Evolutionary conservation across 2,888 invertebrate genomes (phyloP).

Genomic region (Clunio marinus): DNA sequence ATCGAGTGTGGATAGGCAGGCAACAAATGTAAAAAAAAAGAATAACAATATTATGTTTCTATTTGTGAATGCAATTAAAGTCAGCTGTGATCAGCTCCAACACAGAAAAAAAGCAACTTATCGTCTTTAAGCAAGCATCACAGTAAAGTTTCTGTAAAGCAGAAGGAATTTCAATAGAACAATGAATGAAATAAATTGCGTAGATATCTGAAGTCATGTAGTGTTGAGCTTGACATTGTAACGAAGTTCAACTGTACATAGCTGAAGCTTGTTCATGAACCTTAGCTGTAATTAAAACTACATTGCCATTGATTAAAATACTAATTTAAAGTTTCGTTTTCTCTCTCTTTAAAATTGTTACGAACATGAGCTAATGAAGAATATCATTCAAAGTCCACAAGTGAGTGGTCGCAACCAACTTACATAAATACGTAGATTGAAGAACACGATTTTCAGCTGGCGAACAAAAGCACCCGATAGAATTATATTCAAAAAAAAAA

Average conservation of each 20-base stretch:
- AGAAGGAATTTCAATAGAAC: too few relatives aligned
- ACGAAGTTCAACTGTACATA: too few relatives aligned
- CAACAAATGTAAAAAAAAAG: neutral
- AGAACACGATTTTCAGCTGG: too few relatives aligned
- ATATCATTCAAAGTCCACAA: neutral
- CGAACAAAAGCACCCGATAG: neutral
- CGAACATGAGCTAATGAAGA: slow-evolving; percentile 4
- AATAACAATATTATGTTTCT: neutral
- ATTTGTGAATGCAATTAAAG: slow-evolving; percentile 2
- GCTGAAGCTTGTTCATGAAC: neutral
- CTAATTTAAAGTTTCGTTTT: neutral
- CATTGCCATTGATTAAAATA: neutral
- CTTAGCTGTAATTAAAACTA: neutral
- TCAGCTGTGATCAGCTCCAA: slow-evolving; percentile 1
- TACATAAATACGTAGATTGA: too few relatives aligned
- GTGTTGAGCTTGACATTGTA: too few relatives aligned
- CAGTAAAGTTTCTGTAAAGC: too few relatives aligned
- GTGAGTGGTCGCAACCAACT: too few relatives aligned
- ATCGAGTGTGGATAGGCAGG: too few relatives aligned
- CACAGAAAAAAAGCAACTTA: too few relatives aligned
- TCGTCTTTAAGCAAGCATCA: too few relatives aligned
- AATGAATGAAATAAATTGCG: too few relatives aligned
- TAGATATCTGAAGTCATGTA: too few relatives aligned
- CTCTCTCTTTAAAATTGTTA: neutral
- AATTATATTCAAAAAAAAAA: slow-evolving; percentile 3